A percentile compares a stretch with the other conserved stretches of the same genome.
Conservation (phyloP, 2,888 invertebrate species). For the Ochlodes sylvanus region DNA sequence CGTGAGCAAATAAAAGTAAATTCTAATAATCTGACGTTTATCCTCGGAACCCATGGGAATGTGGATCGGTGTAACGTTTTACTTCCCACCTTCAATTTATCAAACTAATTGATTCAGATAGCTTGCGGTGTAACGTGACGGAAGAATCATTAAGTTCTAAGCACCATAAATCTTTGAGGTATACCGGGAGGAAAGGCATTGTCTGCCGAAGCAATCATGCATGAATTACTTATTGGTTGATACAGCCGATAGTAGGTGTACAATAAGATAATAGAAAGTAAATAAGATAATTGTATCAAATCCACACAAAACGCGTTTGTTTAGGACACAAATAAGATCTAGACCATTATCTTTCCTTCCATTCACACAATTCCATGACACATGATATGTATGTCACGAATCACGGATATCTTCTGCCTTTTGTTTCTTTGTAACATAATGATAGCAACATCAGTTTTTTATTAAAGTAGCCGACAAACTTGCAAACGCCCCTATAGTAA, state of each 20-base stretch:
- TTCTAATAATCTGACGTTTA: constrained; percentile 26
- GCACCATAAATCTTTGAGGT: not conserved
- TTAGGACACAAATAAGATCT: not conserved
- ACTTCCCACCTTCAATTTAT: not conserved
- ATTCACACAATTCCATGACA: too few species aligned
- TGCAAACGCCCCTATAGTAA: too few species aligned
- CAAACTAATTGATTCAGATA: constrained; percentile 19
- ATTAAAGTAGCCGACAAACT: too few species aligned
- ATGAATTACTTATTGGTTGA: not conserved
- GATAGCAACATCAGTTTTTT: too few species aligned
- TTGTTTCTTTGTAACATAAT: too few species aligned
- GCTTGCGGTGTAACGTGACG: not conserved
- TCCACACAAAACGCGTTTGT: too few species aligned
- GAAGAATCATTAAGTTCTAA: not conserved
- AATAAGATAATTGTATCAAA: not conserved
- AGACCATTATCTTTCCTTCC: too few species aligned
- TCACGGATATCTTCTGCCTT: too few species aligned
- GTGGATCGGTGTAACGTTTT: constrained; percentile 14
- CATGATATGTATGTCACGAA: too few species aligned
- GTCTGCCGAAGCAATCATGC: not conserved
- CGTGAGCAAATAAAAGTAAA: constrained; percentile 29
- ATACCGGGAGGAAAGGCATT: not conserved
- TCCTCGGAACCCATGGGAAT: constrained; percentile 34
- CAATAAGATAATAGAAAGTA: too few species aligned
- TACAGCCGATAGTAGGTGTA: too few species aligned